Evolutionary conservation across 1,140 invertebrate species (phyloP), one percentile per base, ranked within the genome.

Genomic region (Hesperophylax magnus): DNA sequence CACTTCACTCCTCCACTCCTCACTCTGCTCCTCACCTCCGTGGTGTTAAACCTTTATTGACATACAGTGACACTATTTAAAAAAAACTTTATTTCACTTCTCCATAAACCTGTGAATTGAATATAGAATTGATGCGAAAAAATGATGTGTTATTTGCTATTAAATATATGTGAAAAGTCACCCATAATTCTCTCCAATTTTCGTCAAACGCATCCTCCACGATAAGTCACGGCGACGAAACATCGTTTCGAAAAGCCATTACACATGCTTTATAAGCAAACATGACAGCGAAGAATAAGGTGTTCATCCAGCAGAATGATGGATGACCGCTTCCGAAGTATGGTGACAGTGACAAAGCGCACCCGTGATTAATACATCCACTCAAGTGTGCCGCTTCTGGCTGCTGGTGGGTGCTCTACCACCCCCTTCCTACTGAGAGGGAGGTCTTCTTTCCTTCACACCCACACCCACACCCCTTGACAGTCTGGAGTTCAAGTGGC

Each of bases 291-390:
- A 54, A 54, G 65, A 69, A 69, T 69, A 53, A 72, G 69, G 69
- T 72, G 69, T 54, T 72, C 47, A 69, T 69, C 65, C 65, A 39
- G 6, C 17, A 24, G 69, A 17, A 72, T 72, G 69, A 72, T 72
- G 69, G 69, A 72, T 72, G 69, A 54, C 69, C 69, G n/a, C 27
- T 24, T 20, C 17, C 69, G 47, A 31, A 72, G 69, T 72, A 72
- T 72, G 69, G 69, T 72, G 69, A 72, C 69, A 72, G 69, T 72
- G 69, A 72, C 69, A 72, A 72, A 72, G 69, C 69, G 69, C 69
- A 52, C 22, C 69, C 27, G 52, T 72, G 69, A 72, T 72, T 72
- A 72, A 72, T 72, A 72, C 69, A 54, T 72, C 69, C 69, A 72
- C 52, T 54, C 69, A 54, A 72, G 69, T 72, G 22, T 52, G 39